Percentiles rank a stretch among this genome's conserved stretches.
These are phyloP conservation scores for Columba livia DNA, from an alignment of 2,113 vertebrate species.

Conservation along the genomic window DNA sequence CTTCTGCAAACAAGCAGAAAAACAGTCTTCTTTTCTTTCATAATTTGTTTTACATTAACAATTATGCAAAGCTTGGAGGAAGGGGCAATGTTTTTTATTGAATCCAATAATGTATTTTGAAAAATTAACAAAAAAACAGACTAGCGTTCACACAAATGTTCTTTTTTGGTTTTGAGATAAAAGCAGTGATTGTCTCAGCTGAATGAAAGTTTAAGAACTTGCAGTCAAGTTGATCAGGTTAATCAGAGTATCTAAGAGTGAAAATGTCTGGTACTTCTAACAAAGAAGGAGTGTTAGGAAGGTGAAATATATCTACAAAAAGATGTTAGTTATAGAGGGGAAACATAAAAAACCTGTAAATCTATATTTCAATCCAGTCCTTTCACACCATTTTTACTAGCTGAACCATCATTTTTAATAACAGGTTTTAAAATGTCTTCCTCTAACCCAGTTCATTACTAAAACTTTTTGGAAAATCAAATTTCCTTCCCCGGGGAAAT, in stretches of 20 bases:
- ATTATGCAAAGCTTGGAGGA: neutral
- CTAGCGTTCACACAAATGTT: neutral
- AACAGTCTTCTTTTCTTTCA: neutral
- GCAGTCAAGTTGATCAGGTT: neutral
- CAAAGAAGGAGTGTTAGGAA: neutral
- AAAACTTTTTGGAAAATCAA: neutral
- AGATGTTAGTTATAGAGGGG: neutral
- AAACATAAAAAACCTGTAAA: slow-evolving; percentile 15
- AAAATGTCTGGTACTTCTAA: neutral
- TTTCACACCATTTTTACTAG: neutral
- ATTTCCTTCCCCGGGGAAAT: neutral
- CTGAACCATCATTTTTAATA: neutral
- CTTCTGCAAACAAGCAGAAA: neutral
- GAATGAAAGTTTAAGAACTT: neutral
- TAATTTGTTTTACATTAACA: neutral
- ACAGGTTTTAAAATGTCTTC: neutral
- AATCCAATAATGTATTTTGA: neutral
- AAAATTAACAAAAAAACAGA: neutral
- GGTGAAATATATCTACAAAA: neutral
- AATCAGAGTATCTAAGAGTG: neutral
- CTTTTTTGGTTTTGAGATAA: neutral
- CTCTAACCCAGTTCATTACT: neutral
- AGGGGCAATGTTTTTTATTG: neutral
- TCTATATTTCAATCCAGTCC: neutral
- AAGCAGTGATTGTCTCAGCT: neutral